Conservation (phyloP, 2,113 vertebrate genomes). For the Muntiacus reevesi region DNA sequence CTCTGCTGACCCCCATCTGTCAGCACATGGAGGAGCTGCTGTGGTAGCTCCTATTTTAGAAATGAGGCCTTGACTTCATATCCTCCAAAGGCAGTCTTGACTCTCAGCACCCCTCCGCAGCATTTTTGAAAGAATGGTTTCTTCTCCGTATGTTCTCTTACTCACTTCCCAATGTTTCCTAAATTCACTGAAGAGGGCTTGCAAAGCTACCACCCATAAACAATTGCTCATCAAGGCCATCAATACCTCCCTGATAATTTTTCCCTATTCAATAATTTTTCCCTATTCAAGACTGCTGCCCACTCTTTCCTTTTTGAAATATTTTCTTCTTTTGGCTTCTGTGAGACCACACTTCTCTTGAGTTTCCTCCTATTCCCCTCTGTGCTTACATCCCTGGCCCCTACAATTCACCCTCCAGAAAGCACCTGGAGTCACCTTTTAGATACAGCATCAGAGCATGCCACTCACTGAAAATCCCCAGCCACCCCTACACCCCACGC, state of each 20-base stretch:
- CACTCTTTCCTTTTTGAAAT: background rate
- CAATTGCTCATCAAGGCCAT: background rate
- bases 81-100: background rate
- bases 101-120: background rate
- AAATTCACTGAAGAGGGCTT: background rate
- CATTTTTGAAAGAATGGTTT: background rate
- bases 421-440: background rate
- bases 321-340: background rate
- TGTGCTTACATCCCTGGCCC: background rate
- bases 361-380: background rate
- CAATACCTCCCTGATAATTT: background rate
- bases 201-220: background rate
- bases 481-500: background rate
- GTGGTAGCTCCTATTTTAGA: background rate
- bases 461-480: background rate
- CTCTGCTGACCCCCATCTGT: background rate
- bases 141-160: background rate
- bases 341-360: background rate
- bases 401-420: background rate
- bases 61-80: background rate
- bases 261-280: background rate
- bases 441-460: background rate
- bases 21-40: background rate
- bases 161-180: background rate
- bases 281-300: background rate